Evolutionary conservation across 2,888 invertebrate species (phyloP), one percentile per base, ranked within the genome.

Genomic region (Cephus rjabovi): DNA sequence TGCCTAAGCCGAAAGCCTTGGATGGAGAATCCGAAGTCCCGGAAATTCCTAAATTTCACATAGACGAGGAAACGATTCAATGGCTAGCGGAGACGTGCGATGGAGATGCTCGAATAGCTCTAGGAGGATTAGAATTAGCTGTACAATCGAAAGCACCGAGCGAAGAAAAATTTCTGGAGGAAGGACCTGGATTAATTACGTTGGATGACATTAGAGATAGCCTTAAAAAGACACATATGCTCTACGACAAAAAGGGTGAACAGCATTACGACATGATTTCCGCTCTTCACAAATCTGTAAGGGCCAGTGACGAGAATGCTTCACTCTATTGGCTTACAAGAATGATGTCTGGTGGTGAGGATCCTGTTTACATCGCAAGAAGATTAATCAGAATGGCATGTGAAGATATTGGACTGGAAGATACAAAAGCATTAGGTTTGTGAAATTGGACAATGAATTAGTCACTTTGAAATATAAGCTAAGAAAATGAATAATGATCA

Each of bases 231-330:
- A 95, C 96, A 0, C 96, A 97, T 88, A 93, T 96, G 89, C 88
- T 96, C 69, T 97, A 97, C 90, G 97, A 97, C 89, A 93, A 94
- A 77, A 93, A 94, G 89, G 97, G 97, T 12, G 97, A 97, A 75
- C 96, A 97, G 87, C 97, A 97, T 91, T 97, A 96, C 90, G 96
- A 97, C 89, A 94, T 94, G 69, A 95, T 96, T 85, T 97, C 97
- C 1, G 97, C 97, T 0, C 92, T 97, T 83, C 97, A 97, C 87
- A 97, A 97, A 91, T 96, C 96, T 0, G 95, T 97, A 76, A 93
- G 97, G 83, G 96, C 96, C 0, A 94, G 96, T 31, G 96, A 96
- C 89, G 95, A 94, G 81, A 96, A 95, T 91, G 97, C 96, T 3
- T 94, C 97, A 23, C 91, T 97, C 69, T 97, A 97, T 89, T 97